Evolutionary conservation across 2,113 vertebrate genomes (phyloP).

Genomic region (Poeciliopsis turrubarensis): DNA sequence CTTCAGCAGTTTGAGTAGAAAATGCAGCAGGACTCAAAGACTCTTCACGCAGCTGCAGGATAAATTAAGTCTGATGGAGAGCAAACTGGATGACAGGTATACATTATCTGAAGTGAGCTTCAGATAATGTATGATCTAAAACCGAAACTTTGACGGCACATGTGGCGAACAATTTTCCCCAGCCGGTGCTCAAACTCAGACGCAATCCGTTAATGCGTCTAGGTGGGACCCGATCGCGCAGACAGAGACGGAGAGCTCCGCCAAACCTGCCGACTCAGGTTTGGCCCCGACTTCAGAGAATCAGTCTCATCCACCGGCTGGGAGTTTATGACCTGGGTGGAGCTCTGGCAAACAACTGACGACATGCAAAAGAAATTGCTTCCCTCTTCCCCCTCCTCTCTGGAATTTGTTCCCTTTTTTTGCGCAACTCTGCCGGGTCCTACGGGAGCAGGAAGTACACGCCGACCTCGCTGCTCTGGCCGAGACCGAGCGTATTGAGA

Average conservation of each 20-base stretch:
- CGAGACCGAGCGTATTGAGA: neutral
- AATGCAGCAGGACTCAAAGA: constrained; percentile 4
- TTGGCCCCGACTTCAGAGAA: neutral
- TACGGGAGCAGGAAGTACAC: constrained; percentile 52
- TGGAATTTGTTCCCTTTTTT: constrained; percentile 62
- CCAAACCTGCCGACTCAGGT: constrained; percentile 17
- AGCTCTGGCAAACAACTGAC: constrained; percentile 47
- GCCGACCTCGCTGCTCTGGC: constrained; percentile 25
- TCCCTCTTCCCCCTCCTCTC: constrained; percentile 19
- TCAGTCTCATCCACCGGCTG: constrained; percentile 3
- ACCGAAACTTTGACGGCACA: constrained; percentile 21
- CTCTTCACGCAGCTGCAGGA: neutral
- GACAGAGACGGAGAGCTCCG: neutral
- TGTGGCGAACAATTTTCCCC: neutral
- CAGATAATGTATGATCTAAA: constrained; percentile 17
- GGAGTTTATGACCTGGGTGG: constrained; percentile 49
- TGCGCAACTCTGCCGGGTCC: constrained; percentile 38
- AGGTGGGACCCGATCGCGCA: too few species aligned
- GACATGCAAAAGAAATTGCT: constrained; percentile 42
- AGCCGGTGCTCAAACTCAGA: neutral
- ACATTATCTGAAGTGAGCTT: constrained; percentile 1
- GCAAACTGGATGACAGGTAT: constrained; percentile 6
- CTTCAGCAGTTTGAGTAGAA: neutral
- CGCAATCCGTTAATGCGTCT: neutral
- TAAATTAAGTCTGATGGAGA: neutral